Percentiles rank a stretch among this genome's conserved stretches.
Conservation (phyloP, 2,797 vertebrate genomes). For the Sebastes iracundus region DNA sequence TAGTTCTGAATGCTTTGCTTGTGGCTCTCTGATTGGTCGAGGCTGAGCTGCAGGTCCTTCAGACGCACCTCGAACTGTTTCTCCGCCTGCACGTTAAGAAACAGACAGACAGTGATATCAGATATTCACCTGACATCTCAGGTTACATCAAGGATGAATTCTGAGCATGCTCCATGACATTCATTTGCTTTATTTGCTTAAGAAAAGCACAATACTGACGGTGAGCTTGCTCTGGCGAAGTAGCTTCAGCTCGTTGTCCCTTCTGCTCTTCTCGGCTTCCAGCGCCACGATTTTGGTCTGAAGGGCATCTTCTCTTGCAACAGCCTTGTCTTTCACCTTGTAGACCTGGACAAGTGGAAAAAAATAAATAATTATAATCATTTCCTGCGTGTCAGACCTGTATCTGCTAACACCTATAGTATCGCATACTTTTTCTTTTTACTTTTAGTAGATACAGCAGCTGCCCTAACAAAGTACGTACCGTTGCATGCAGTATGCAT, state of each 20-base stretch:
- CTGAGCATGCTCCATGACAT: not conserved
- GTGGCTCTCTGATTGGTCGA: slow-evolving; percentile 89
- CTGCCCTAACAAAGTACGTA: no score
- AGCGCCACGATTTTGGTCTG: slow-evolving; percentile 84
- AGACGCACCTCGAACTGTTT: slow-evolving; percentile 83
- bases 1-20: slow-evolving; percentile 91
- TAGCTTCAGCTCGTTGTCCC: slow-evolving; percentile 82
- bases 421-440: no score
- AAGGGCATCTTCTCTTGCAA: slow-evolving; percentile 80
- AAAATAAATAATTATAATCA: not conserved
- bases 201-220: slow-evolving; percentile 76
- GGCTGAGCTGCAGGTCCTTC: slow-evolving; percentile 88
- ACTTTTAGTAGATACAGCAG: no score
- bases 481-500: no score
- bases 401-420: not conserved
- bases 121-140: not conserved
- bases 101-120: not conserved
- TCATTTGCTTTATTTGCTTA: not conserved
- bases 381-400: not conserved
- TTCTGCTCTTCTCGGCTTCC: slow-evolving; percentile 84
- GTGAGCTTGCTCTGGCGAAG: slow-evolving; percentile 78
- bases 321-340: slow-evolving; percentile 82
- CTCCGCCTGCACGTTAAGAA: slow-evolving; percentile 77
- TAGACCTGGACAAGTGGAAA: slow-evolving; percentile 77
- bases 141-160: not conserved